Base-by-base conservation (phyloP, 2,113 vertebrate genomes). In the Solea solea region DNA sequence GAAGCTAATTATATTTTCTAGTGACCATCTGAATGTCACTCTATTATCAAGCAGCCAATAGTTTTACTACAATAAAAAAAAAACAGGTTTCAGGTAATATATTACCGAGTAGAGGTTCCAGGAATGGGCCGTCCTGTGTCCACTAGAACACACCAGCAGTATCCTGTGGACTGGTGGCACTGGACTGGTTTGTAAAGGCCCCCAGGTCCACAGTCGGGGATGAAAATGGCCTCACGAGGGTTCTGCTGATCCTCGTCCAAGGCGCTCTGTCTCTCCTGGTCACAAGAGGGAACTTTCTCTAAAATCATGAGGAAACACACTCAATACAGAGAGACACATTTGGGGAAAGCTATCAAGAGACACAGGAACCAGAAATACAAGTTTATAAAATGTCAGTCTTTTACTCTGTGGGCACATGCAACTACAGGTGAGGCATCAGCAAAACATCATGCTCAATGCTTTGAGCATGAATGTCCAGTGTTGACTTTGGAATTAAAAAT, bases 91-190 rank as follows among this genome's bases (percentile, higher is more conserved):
- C 6, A 55, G 21, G 42, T 21, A 27, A 39, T 66, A 16, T 52
- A 0, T 95, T 93, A 98, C 98, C 97, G 95, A 49, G 96, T 96
- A 51, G 98, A 98, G 39, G 97, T 98, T 52, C 97, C 96, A 14
- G 97, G 97, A 71, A 99, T 94, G 1, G 98, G 98, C 8, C 98
- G 95, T 45, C 98, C 98, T 0, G 97, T 98, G 88, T 99, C 97
- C 82, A 97, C 95, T 70, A 96, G 88, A 57, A 99, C 98, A 72
- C 98, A 99, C 98, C 98, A 99, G 91, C 98, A 99, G 91, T 99
- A 99, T 27, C 98, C 96, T 2, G 98, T 99, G 0, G 97, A 99
- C 86, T 99, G 97, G 92, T 99, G 98, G 86, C 98, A 99, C 72
- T 99, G 98, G 70, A 99, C 96, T 0, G 98, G 92, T 70, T 97